phyloP scores from a whole-genome alignment of 2,797 vertebrate species.

The Enteromius trimaculatus region DNA sequence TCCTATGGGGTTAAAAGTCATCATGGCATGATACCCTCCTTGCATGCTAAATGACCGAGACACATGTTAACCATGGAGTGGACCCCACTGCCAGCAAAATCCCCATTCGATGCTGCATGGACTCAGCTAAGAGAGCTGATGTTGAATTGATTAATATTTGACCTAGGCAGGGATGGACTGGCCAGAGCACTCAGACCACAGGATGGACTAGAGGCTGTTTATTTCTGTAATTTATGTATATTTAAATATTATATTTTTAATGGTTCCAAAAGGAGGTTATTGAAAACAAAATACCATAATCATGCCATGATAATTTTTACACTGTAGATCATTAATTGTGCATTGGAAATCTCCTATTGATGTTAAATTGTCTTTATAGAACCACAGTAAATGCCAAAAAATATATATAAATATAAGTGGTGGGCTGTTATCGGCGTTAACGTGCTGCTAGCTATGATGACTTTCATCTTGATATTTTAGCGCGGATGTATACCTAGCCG shows the following conservation, averaged over 20 bases:
- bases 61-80: conserved; percentile 77
- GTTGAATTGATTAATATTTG: conserved; percentile 23
- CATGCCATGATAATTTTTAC: no score
- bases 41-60: conserved; percentile 82
- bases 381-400: background rate
- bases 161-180: background rate
- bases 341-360: background rate
- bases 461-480: no score
- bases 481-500: no score
- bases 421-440: no score
- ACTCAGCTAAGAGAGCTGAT: background rate
- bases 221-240: background rate
- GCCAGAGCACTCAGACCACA: background rate
- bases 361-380: background rate
- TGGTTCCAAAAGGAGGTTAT: background rate
- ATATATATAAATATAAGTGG: no score
- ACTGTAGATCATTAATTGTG: no score
- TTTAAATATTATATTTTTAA: background rate
- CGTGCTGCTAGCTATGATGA: no score
- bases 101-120: background rate
- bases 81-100: conserved; percentile 42
- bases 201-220: background rate
- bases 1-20: conserved; percentile 87
- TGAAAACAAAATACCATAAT: background rate
- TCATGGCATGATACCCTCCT: conserved; percentile 78